These are phyloP conservation scores for Caenorhabditis parvicauda DNA, from an alignment of 2,888 invertebrate species.

Conservation along the genomic window DNA sequence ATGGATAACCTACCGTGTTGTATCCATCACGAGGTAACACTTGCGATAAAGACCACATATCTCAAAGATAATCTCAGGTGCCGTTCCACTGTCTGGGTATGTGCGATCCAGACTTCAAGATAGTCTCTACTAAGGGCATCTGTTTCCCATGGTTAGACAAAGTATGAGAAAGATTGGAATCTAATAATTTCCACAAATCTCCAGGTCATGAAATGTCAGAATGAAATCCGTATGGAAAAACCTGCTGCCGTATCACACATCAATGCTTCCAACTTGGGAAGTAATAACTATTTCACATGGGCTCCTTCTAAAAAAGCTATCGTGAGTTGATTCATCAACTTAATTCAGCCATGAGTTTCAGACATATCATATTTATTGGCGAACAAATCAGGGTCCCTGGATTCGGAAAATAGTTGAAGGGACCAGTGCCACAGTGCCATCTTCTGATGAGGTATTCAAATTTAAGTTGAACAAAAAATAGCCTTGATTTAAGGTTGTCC, in stretches of 20 bases:
- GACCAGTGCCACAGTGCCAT: not conserved
- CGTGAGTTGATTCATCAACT: not conserved
- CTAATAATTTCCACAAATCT: too few relatives aligned
- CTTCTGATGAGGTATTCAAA: not conserved
- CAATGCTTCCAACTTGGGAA: too few relatives aligned
- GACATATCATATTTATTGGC: not conserved
- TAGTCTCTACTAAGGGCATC: too few relatives aligned
- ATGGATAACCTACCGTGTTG: conserved; percentile 32
- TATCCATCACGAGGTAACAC: conserved; percentile 20
- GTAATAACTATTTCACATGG: not conserved
- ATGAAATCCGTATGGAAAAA: too few relatives aligned
- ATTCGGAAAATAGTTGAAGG: not conserved
- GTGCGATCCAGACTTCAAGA: too few relatives aligned
- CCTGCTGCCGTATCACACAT: too few relatives aligned
- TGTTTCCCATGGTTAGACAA: too few relatives aligned
- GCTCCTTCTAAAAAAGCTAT: not conserved
- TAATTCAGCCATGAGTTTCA: not conserved
- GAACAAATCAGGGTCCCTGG: not conserved
- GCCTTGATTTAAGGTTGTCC: too few relatives aligned
- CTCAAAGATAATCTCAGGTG: conserved; percentile 13
- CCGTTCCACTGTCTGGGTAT: conserved; percentile 39
- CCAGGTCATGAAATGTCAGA: too few relatives aligned
- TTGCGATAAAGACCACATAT: not conserved
- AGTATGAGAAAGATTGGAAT: too few relatives aligned
- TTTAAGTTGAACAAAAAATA: too few relatives aligned